Base-by-base conservation (phyloP, 2,888 invertebrate genomes). In the Leptopilina myrica region DNA sequence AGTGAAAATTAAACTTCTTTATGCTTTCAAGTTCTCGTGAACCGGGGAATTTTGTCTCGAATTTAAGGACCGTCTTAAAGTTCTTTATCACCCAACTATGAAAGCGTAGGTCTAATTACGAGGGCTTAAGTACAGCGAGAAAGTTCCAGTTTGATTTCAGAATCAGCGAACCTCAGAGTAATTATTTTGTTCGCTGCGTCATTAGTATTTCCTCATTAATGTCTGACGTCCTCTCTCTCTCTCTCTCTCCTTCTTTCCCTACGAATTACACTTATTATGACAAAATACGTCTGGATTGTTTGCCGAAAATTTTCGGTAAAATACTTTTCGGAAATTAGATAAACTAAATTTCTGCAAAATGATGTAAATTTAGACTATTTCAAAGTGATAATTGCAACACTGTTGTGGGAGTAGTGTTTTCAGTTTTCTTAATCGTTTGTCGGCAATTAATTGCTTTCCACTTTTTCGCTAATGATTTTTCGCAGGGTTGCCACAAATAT, bases 61-160 rank as follows among this genome's bases (percentile, higher is more conserved):
- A 69, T 69, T 82, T 82, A 83, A 79, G 80, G 65, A 77, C 77
- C 78, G 73, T 81, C 82, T 82, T 80, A 81, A 82, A 86, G 85
- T 84, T 85, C 85, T 88, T 86, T 87, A 88, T 88, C 85, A 88
- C 85, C 84, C 82, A 79, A 80, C 84, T 84, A 84, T 82, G 81
- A 79, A 85, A 86, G 86, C 81, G 82, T 84, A 88, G 84, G 84
- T 81, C 86, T 86, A 87, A 87, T 86, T 84, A 85, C 84, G 84
- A 84, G 78, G 81, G 85, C 86, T 88, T 86, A 85, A 88, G 80
- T 84, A 85, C 85, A 62, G 62, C 84, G 84, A 69, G 82, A 83
- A 87, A 86, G 84, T 86, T 86, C 81, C 78, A 81, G 83, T 79
- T 69, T 69, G 67, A 69, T 69, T 69, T 69, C 46, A 20, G 26